Conservation (phyloP, 1,140 invertebrate species). For the Drosophila bocqueti region DNA sequence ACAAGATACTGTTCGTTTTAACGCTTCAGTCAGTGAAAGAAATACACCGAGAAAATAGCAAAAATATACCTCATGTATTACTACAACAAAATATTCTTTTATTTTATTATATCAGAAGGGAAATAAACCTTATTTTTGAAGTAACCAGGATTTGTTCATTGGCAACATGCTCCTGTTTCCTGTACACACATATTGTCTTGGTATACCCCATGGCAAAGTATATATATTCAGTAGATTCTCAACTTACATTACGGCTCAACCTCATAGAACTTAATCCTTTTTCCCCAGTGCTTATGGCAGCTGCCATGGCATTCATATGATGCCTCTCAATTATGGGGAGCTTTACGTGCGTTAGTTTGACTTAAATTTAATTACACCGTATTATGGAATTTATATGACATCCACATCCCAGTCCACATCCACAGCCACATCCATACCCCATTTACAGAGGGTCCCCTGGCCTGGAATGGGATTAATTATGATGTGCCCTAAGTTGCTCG, state of each 20-base stretch:
- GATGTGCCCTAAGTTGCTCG: conserved; percentile 77
- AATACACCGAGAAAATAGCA: not conserved
- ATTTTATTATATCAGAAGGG: not conserved
- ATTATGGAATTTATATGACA: conserved; percentile 85
- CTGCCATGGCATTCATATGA: conserved; percentile 43
- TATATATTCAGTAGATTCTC: not conserved
- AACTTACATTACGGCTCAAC: not conserved
- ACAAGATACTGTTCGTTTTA: conserved; percentile 5
- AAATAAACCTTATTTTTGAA: too few species aligned
- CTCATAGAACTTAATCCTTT: conserved; percentile 2
- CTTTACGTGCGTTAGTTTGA: conserved; percentile 78
- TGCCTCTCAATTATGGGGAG: conserved; percentile 70
- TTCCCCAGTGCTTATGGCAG: conserved; percentile 21
- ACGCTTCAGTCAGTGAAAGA: not conserved
- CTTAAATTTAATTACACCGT: conserved; percentile 84
- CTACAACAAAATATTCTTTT: too few species aligned
- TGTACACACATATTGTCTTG: too few species aligned
- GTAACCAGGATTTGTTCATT: too few species aligned
- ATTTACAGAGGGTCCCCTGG: conserved; percentile 13
- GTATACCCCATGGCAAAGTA: not conserved
- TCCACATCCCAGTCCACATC: conserved; percentile 51
- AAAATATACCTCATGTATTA: not conserved
- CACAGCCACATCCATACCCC: conserved; percentile 24
- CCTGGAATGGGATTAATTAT: conserved; percentile 82
- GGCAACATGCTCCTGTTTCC: not conserved